phyloP scores from a whole-genome alignment of 2,113 vertebrate species.

The Tiliqua scincoides region DNA sequence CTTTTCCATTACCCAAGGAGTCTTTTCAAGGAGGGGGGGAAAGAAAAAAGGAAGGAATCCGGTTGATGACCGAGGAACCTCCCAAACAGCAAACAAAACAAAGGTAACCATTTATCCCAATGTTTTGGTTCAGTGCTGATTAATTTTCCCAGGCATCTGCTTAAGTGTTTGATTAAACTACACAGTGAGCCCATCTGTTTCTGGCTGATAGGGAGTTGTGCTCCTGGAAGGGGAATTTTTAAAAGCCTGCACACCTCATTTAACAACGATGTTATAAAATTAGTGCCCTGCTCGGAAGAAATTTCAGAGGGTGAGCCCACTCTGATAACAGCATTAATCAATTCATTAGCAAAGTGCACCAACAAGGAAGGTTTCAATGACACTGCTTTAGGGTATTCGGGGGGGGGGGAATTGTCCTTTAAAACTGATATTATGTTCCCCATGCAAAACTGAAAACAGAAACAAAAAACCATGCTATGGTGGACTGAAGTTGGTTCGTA shows the following conservation, averaged over 20 bases:
- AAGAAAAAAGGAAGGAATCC: slow-evolving; percentile 21
- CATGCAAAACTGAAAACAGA: background rate
- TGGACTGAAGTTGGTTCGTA: background rate
- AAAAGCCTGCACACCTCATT: slow-evolving; percentile 71
- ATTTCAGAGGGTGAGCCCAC: slow-evolving; percentile 60
- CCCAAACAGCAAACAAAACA: slow-evolving; percentile 65
- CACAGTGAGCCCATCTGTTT: slow-evolving; percentile 74
- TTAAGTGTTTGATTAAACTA: slow-evolving; percentile 75
- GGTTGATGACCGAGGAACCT: slow-evolving; percentile 55
- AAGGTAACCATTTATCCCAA: slow-evolving; percentile 71
- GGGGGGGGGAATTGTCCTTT: background rate
- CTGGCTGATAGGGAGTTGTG: slow-evolving; percentile 59
- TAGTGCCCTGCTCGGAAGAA: slow-evolving; percentile 60
- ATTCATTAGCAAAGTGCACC: slow-evolving; percentile 57
- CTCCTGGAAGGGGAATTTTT: slow-evolving; percentile 55
- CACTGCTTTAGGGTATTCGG: background rate
- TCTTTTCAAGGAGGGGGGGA: slow-evolving; percentile 39
- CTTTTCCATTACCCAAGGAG: background rate
- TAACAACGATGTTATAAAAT: slow-evolving; percentile 71
- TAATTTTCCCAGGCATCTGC: slow-evolving; percentile 73
- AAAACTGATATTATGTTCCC: rapidly evolving
- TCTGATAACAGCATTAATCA: slow-evolving; percentile 66
- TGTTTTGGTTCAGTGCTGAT: slow-evolving; percentile 70
- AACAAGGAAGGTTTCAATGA: slow-evolving; percentile 43
- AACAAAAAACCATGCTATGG: too few relatives aligned